Percentiles rank a stretch among this genome's conserved stretches.
phyloP scores from a whole-genome alignment of 2,113 vertebrate genomes.

The Calyptomena viridis region DNA sequence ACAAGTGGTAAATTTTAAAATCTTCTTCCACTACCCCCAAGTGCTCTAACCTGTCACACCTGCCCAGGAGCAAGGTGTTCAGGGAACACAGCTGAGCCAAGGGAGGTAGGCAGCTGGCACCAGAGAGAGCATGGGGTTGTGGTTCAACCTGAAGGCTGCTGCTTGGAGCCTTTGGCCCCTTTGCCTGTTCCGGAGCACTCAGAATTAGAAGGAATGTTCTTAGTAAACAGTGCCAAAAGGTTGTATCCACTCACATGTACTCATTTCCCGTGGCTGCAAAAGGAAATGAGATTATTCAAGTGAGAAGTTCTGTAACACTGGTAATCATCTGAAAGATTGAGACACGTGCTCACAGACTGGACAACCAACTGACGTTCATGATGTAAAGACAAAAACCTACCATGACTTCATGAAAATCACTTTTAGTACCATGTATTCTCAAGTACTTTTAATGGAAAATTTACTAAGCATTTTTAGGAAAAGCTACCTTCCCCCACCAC shows the following conservation, averaged over 20 bases:
- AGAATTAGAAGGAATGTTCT: neutral
- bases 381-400: neutral
- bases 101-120: neutral
- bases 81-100: neutral
- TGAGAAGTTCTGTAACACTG: neutral
- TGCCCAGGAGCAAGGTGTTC: neutral
- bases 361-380: neutral
- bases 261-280: neutral
- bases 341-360: accelerated
- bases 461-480: neutral
- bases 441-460: neutral
- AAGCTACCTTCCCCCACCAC: neutral
- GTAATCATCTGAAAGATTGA: accelerated
- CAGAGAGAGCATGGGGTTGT: accelerated
- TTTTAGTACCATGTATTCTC: neutral
- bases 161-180: neutral
- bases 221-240: neutral
- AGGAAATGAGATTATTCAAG: neutral
- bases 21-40: neutral
- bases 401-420: neutral
- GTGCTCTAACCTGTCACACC: neutral
- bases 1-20: neutral
- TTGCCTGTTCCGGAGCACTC: neutral
- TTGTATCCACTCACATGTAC: accelerated
- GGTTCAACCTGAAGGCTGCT: neutral